These are phyloP conservation scores for Frankliniella fusca DNA, from an alignment of 2,888 invertebrate genomes.

Conservation along the genomic window DNA sequence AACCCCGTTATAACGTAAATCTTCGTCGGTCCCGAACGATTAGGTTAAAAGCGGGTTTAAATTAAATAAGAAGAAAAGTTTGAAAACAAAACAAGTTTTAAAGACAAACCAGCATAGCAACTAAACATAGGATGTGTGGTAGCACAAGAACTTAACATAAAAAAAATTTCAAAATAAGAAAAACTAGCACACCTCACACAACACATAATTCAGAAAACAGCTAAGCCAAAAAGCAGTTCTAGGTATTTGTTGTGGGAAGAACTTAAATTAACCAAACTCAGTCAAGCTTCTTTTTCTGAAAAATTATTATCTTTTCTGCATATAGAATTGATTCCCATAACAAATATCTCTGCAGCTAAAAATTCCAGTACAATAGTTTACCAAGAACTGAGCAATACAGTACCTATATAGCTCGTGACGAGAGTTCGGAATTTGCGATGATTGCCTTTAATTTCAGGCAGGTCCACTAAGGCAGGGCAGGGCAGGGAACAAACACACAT, in stretches of 20 bases:
- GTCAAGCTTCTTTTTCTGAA: not conserved
- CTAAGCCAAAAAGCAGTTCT: constrained; percentile 23
- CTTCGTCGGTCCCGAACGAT: too few relatives aligned
- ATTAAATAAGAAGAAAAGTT: constrained; percentile 18
- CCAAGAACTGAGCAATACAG: constrained; percentile 42
- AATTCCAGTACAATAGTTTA: too few relatives aligned
- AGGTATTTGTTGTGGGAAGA: not conserved
- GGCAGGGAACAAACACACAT: constrained; percentile 28
- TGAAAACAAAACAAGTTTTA: too few relatives aligned
- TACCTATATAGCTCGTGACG: constrained; percentile 99
- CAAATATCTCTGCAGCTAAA: not conserved
- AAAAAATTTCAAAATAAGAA: not conserved
- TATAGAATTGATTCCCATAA: not conserved
- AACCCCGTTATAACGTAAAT: too few relatives aligned
- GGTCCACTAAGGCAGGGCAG: constrained; percentile 71
- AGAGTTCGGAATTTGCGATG: constrained; percentile 99
- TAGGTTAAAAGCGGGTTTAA: constrained; percentile 27
- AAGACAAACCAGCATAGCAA: not conserved
- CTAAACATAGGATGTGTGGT: not conserved
- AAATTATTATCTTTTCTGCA: too few relatives aligned
- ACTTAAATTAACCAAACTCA: not conserved
- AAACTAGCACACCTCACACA: not conserved
- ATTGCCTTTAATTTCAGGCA: constrained; percentile 96
- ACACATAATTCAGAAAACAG: not conserved
- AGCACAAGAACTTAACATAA: not conserved